Evolutionary conservation across 2,113 vertebrate species (phyloP).

Genomic region (Chaenogobius annularis): DNA sequence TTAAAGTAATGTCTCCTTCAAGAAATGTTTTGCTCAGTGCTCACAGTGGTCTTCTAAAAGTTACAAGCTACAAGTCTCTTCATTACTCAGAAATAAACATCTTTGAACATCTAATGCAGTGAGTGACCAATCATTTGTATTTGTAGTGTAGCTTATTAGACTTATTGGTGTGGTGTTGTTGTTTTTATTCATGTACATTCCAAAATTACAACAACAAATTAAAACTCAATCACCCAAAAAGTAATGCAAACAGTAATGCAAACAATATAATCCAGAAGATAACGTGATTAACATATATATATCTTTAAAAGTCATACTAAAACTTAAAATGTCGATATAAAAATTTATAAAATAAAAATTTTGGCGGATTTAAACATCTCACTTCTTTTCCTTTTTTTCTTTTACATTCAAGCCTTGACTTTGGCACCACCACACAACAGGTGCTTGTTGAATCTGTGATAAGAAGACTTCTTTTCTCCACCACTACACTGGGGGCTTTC

Average conservation of each 20-base stretch:
- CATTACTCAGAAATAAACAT: no score
- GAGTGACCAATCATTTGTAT: no score
- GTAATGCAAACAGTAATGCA: no score
- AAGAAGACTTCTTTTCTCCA: conserved; percentile 62
- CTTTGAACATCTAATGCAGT: no score
- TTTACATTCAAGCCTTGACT: conserved; percentile 48
- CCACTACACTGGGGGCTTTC: conserved; percentile 67
- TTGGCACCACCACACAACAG: conserved; percentile 69
- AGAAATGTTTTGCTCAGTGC: background rate
- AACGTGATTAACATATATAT: conserved; percentile 17
- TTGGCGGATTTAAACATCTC: conserved; percentile 12
- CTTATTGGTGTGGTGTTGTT: no score
- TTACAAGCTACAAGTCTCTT: no score
- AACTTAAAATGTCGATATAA: background rate
- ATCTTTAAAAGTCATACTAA: background rate
- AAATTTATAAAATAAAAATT: background rate
- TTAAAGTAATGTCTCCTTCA: no score
- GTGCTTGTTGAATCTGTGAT: conserved; percentile 69
- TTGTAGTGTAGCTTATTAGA: no score
- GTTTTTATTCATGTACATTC: no score
- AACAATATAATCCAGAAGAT: background rate
- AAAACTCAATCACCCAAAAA: no score
- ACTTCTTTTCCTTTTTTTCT: background rate
- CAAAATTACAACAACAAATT: no score
- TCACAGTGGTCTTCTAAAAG: background rate